Evolutionary conservation across 2,113 vertebrate species (phyloP).

Genomic region (Thalassoma bifasciatum): DNA sequence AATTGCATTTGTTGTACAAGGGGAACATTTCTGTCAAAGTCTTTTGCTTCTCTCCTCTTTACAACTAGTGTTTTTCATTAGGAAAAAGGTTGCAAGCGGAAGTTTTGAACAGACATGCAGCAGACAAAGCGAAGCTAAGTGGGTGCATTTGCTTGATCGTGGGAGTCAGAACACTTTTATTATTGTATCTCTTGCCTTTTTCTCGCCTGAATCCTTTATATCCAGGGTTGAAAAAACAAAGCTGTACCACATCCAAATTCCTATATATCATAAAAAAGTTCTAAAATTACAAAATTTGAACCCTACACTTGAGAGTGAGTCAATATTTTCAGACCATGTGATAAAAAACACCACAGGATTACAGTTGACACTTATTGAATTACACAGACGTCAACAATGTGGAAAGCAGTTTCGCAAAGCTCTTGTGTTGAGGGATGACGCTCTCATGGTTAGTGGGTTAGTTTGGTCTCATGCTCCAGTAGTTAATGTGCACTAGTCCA

Average conservation of each 20-base stretch:
- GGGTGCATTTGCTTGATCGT: conserved; percentile 5
- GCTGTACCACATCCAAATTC: neutral
- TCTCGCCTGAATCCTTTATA: neutral
- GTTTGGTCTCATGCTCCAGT: conserved; percentile 71
- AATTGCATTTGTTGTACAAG: conserved; percentile 46
- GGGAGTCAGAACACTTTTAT: conserved; percentile 11
- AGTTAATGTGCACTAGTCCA: conserved; percentile 78
- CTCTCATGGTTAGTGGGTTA: conserved; percentile 63
- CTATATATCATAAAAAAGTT: neutral
- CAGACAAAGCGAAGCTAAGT: conserved; percentile 20
- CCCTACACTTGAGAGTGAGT: neutral
- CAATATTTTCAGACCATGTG: neutral
- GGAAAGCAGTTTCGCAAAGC: conserved; percentile 16
- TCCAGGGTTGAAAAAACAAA: neutral
- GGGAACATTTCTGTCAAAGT: conserved; percentile 2
- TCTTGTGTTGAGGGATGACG: conserved; percentile 25
- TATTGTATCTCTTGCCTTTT: conserved; percentile 1
- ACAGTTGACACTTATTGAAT: neutral
- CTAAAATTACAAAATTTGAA: neutral
- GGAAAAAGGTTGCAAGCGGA: neutral
- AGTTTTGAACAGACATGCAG: conserved; percentile 4
- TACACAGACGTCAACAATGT: neutral
- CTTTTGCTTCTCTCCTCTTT: neutral
- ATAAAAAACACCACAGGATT: neutral
- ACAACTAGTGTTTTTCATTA: conserved; percentile 16